phyloP scores from a whole-genome alignment of 2,888 invertebrate genomes.

The Pyralis farinalis region DNA sequence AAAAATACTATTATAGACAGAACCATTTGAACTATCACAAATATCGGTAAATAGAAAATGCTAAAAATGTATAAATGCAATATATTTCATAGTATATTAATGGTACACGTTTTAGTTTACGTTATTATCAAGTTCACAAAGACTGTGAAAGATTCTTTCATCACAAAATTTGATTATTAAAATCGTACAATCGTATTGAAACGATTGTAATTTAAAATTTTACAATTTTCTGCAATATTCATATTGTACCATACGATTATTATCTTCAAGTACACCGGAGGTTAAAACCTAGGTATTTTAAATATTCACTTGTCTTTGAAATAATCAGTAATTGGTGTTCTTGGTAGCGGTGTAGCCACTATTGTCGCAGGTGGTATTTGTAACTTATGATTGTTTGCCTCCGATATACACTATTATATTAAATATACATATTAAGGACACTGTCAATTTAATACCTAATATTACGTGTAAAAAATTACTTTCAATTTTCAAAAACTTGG shows the following conservation, averaged over 20 bases:
- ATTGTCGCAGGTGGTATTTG: too few relatives aligned
- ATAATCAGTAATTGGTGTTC: too few relatives aligned
- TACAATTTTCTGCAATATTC: slow-evolving; percentile 30
- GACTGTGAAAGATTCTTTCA: too few relatives aligned
- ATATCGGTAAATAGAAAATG: slow-evolving; percentile 51
- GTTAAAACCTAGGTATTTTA: too few relatives aligned
- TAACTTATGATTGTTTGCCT: too few relatives aligned
- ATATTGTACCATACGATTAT: slow-evolving; percentile 23
- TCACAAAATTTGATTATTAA: too few relatives aligned
- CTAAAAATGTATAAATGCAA: slow-evolving; percentile 51
- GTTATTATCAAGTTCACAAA: slow-evolving; percentile 8
- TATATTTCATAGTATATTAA: too few relatives aligned
- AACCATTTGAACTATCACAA: slow-evolving; percentile 47
- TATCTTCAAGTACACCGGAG: too few relatives aligned
- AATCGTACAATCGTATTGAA: neutral
- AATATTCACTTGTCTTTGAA: too few relatives aligned
- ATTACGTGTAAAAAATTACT: slow-evolving; percentile 26
- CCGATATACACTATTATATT: slow-evolving; percentile 19
- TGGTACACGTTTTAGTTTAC: too few relatives aligned
- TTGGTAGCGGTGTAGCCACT: too few relatives aligned
- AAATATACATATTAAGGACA: slow-evolving; percentile 33
- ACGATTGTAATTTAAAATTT: slow-evolving; percentile 25
- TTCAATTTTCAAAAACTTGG: slow-evolving; percentile 28
- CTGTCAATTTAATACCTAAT: slow-evolving; percentile 29
- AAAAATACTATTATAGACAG: slow-evolving; percentile 17